phyloP scores from a whole-genome alignment of 2,113 vertebrate species.

The Oryzias melastigma region DNA sequence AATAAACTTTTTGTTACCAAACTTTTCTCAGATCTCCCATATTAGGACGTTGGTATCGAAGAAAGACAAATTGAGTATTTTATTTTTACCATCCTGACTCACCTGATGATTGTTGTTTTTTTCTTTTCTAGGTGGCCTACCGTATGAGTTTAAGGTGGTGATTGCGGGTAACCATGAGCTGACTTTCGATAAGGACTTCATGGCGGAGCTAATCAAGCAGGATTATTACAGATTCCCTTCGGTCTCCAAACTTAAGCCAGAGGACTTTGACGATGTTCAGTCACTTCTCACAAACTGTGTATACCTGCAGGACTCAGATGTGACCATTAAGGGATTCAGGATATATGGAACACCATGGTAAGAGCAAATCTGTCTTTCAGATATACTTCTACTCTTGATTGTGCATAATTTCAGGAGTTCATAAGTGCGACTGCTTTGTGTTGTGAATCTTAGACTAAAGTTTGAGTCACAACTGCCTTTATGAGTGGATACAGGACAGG shows the following conservation, averaged over 20 bases:
- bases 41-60: too few species aligned
- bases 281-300: slow-evolving; percentile 98
- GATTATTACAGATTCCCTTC: slow-evolving; percentile 99
- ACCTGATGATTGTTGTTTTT: background rate
- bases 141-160: slow-evolving; percentile 98
- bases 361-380: slow-evolving; percentile 41
- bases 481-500: too few species aligned
- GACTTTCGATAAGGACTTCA: slow-evolving; percentile 99
- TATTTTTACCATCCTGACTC: too few species aligned
- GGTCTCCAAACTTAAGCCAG: slow-evolving; percentile 98
- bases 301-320: slow-evolving; percentile 98
- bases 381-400: too few species aligned
- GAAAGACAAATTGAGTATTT: too few species aligned
- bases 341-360: slow-evolving; percentile 98
- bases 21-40: too few species aligned
- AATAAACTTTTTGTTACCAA: too few species aligned
- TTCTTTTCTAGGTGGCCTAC: slow-evolving; percentile 85
- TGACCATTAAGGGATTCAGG: slow-evolving; percentile 97
- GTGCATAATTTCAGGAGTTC: too few species aligned
- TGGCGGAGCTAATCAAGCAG: slow-evolving; percentile 99
- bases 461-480: too few species aligned
- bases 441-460: too few species aligned
- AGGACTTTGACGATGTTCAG: slow-evolving; percentile 99
- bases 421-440: too few species aligned
- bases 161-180: slow-evolving; percentile 99